A percentile compares a stretch with the other conserved stretches of the same genome.
Evolutionary conservation across 2,113 vertebrate genomes (phyloP).

Genomic region (Cyanistes caeruleus): DNA sequence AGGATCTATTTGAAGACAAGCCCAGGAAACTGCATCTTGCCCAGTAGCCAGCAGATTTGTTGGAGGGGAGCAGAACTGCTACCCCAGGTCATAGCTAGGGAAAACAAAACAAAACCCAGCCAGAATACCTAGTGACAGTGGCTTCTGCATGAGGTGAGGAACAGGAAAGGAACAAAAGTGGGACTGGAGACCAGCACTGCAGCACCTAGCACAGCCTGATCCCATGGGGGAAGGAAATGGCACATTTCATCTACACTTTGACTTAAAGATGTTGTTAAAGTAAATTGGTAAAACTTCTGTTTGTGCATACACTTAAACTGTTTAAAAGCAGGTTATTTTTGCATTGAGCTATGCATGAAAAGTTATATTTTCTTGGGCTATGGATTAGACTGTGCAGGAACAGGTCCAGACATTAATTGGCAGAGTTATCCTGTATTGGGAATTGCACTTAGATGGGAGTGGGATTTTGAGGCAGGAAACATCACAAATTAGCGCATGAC

Average conservation of each 20-base stretch:
- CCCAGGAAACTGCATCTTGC: not conserved
- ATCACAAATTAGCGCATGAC: not conserved
- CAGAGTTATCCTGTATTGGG: no score
- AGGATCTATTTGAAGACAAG: no score
- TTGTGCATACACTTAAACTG: rapidly evolving
- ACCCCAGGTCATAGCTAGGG: rapidly evolving
- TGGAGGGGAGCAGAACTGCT: not conserved
- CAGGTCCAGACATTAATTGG: not conserved
- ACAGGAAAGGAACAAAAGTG: not conserved
- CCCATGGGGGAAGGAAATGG: not conserved
- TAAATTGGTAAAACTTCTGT: not conserved
- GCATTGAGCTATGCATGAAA: no score
- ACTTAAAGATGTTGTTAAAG: not conserved
- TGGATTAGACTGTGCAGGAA: rapidly evolving
- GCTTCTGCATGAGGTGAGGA: not conserved
- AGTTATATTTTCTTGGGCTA: not conserved
- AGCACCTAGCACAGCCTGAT: not conserved
- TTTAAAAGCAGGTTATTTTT: not conserved
- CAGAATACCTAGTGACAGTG: not conserved
- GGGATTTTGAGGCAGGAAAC: not conserved
- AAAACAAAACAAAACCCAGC: rapidly evolving
- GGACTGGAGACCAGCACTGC: not conserved
- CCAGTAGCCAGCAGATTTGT: not conserved
- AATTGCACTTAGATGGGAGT: not conserved
- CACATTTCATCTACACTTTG: rapidly evolving